phyloP scores from a whole-genome alignment of 2,888 invertebrate species.

The Hyposoter dolosus region DNA sequence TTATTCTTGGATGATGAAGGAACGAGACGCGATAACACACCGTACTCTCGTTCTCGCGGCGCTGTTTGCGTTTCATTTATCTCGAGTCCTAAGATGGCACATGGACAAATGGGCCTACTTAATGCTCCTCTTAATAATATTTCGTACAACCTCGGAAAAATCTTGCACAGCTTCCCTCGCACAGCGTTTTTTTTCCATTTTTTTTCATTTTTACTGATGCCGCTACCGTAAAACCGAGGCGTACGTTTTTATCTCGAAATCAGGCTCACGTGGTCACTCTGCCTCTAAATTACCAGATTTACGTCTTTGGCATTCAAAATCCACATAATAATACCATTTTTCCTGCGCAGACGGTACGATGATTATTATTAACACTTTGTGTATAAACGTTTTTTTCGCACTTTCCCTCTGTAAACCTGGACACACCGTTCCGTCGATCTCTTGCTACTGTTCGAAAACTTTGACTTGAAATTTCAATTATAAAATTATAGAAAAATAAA shows the following conservation, averaged over 20 bases:
- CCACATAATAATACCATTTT: neutral
- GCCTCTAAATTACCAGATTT: neutral
- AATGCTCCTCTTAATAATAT: constrained; percentile 11
- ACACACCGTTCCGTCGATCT: no score
- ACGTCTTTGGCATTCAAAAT: neutral
- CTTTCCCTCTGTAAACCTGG: no score
- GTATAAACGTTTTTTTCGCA: no score
- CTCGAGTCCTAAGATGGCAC: constrained; percentile 10
- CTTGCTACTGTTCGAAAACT: no score
- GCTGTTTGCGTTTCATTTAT: constrained; percentile 48
- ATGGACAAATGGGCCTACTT: constrained; percentile 26
- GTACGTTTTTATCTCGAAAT: neutral
- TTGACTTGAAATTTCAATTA: no score
- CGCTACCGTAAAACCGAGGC: neutral
- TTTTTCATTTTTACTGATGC: neutral
- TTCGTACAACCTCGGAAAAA: neutral
- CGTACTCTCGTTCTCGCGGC: neutral
- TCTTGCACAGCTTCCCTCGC: neutral
- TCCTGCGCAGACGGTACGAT: neutral
- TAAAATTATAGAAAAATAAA: no score
- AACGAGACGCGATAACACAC: constrained; percentile 43
- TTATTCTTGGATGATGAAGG: constrained; percentile 36
- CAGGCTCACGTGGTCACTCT: neutral
- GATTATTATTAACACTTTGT: no score
- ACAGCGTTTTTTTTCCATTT: neutral